Evolutionary conservation across 53 echinoderm and acorn worm genomes (phyloP).

Genomic region (Henricia sp.): DNA sequence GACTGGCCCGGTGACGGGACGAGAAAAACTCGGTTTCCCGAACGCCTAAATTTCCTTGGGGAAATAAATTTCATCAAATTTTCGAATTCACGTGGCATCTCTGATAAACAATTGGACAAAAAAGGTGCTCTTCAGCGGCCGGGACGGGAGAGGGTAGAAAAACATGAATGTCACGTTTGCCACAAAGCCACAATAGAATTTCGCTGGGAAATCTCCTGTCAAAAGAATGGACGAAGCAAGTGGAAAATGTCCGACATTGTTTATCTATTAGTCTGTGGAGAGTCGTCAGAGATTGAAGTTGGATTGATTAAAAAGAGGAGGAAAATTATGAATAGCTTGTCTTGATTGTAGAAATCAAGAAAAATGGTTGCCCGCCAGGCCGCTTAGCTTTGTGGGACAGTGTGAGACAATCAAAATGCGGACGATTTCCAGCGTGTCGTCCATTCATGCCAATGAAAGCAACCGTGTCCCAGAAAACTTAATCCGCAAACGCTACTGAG

Average conservation of each 20-base stretch:
- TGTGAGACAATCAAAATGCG: conserved; percentile 22
- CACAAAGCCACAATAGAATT: conserved; percentile 47
- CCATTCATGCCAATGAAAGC: neutral
- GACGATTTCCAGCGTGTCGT: neutral
- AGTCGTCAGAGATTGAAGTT: neutral
- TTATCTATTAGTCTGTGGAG: conserved; percentile 45
- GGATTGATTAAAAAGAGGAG: conserved; percentile 15
- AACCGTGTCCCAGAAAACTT: neutral
- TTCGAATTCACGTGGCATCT: conserved; percentile 50
- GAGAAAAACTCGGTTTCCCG: conserved; percentile 22
- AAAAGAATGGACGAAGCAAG: conserved; percentile 13
- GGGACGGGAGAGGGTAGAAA: neutral
- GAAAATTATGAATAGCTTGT: conserved; percentile 6
- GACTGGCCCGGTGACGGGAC: conserved; percentile 6
- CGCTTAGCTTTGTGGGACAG: conserved; percentile 1
- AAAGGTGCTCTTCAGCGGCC: neutral
- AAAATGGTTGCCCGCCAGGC: conserved; percentile 33
- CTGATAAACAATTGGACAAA: conserved; percentile 62
- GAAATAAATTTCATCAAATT: conserved; percentile 63
- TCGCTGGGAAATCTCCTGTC: conserved; percentile 29
- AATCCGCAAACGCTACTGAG: conserved; percentile 14
- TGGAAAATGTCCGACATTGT: conserved; percentile 47
- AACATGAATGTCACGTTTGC: conserved; percentile 65
- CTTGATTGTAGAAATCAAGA: conserved; percentile 38
- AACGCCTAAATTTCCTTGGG: conserved; percentile 57